phyloP scores from a whole-genome alignment of 2,797 vertebrate species.

The Channa striata region DNA sequence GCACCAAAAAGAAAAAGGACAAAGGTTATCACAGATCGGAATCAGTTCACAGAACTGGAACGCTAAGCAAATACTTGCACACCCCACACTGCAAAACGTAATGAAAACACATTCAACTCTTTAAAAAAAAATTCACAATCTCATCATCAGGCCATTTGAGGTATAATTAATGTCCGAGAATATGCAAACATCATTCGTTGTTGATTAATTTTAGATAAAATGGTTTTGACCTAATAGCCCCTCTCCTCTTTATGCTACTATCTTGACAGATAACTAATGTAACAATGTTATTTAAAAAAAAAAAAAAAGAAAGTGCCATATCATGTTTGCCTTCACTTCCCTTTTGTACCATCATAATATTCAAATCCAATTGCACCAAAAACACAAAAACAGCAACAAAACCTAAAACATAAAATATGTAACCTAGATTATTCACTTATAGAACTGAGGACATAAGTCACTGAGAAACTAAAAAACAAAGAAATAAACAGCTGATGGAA shows the following conservation, averaged over 20 bases:
- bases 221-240: neutral
- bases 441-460: neutral
- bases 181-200: neutral
- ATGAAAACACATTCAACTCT: neutral
- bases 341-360: neutral
- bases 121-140: neutral
- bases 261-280: neutral
- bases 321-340: neutral
- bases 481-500: neutral
- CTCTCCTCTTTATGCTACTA: neutral
- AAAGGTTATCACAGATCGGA: neutral
- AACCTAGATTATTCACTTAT: constrained; percentile 10
- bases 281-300: neutral
- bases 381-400: neutral
- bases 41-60: neutral
- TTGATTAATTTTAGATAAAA: neutral
- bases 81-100: neutral
- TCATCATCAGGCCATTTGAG: constrained; percentile 27
- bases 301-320: neutral
- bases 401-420: neutral
- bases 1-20: neutral
- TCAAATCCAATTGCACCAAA: neutral
- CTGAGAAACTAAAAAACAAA: neutral
- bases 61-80: neutral
- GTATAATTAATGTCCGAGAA: constrained; percentile 8